Evolutionary conservation across 2,797 vertebrate genomes (phyloP), one percentile per base, ranked within the genome.

Genomic region (Oreochromis mossambicus): DNA sequence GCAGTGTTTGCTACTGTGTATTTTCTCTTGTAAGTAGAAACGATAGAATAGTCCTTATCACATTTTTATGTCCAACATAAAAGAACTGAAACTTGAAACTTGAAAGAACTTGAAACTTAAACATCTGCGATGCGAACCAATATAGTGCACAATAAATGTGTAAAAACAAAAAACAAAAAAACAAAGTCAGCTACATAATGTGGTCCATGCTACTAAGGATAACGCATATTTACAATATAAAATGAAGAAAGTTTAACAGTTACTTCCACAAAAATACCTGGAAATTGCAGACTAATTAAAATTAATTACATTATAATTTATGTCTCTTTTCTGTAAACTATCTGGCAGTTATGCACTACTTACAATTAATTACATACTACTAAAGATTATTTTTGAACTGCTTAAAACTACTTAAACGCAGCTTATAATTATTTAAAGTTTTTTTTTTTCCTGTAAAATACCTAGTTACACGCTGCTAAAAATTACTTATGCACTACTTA

Each of bases 371-470:
- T 61, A 61, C 29, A 34, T 19, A 61, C 29, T 61, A 36, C 9
- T 61, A 34, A 61, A 12, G 10, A 61, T 61, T 61, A n/a, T 61
- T 61, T 61, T 36, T 36, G 6, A 61, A 12, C 15, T 32, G 1
- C 55, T 32, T 55, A n/a, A 10, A 50, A 54, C 12, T 55, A 3
- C 54, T 8, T 26, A 34, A 61, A 61, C 56, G 34, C 17, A 61
- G 19, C 32, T 34, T 34, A 61, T 61, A 61, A 34, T 19, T 58
- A 58, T 15, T 10, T 3, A 8, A 34, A 17, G 6, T 61, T 3
- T 34, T 46, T 24, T 46, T 24, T n/a, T 13, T 0, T 0, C 34
- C 34, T 21, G 61, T 66, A 38, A 38, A 21, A 56, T 29, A 29
- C 4, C 24, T 7, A 15, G 56, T 61, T 19, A 34, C 56, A 61